Evolutionary conservation across 2,797 vertebrate genomes (phyloP).

Genomic region (Melopsittacus undulatus): DNA sequence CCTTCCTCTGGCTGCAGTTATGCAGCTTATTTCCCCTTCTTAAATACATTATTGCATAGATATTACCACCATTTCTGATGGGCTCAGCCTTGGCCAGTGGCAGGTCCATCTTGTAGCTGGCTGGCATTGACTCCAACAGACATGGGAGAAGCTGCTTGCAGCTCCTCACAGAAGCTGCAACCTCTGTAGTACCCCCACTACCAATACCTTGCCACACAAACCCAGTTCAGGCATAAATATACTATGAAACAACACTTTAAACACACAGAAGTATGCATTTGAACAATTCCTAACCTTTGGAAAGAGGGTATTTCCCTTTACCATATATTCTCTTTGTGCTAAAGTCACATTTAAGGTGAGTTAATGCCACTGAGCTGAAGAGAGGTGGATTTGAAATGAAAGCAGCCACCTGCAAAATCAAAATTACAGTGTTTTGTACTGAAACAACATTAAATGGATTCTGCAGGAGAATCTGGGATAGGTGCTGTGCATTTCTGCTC

Average conservation of each 20-base stretch:
- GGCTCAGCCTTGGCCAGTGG: not conserved
- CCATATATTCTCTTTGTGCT: not conserved
- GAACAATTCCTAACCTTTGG: not conserved
- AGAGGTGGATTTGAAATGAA: not conserved
- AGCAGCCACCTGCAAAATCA: not conserved
- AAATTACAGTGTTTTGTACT: not conserved
- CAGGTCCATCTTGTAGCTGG: not conserved
- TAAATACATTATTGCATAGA: not conserved
- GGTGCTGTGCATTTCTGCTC: not conserved
- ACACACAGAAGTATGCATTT: accelerated
- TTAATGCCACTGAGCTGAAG: not conserved
- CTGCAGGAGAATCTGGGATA: not conserved
- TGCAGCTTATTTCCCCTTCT: not conserved
- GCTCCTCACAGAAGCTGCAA: not conserved
- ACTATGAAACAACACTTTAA: not conserved
- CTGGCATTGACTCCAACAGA: not conserved
- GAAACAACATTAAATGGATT: not conserved
- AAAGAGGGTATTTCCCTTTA: not conserved
- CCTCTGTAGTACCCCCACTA: not conserved
- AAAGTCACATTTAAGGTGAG: not conserved
- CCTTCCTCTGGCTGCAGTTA: not conserved
- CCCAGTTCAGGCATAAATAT: not conserved
- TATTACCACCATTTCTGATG: not conserved
- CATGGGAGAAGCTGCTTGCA: not conserved
- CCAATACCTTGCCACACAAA: not conserved